Base-by-base conservation (phyloP, 2,113 vertebrate genomes). In the Paradisaea rubra region DNA sequence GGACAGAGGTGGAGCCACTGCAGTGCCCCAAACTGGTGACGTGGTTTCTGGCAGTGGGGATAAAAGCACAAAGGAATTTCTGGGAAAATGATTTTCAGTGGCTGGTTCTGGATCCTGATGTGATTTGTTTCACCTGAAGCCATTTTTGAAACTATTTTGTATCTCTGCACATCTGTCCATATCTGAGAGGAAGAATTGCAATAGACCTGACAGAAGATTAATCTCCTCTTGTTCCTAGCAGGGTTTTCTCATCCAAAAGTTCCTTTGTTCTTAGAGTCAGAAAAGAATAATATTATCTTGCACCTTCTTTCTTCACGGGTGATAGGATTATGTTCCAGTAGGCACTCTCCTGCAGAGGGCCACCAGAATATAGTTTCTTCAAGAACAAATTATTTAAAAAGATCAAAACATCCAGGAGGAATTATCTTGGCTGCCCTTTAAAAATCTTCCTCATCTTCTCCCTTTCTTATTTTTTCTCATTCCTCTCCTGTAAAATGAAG, bases 361-460 rank as follows among this genome's bases (percentile, higher is more conserved):
- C 69, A 88, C 60, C 52, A 90, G 88, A 94, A 90, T 86, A 71
- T 10, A 60, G 31, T 90, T 95, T 81, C 45, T 89, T 88, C 68
- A 95, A 68, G 94, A 94, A 90, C 8, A 88, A 89, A 41, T 88
- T 94, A 77, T 93, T 94, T 88, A 0, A 86, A 94, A 95, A 86
- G 52, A 93, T 95, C 47, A 93, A 95, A 94, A 95, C 41, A 92
- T 95, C n/a, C 30, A 56, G 59, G 52, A 82, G 53, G 63, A 91
- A 72, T 87, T 91, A 69, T 90, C 72, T 94, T 94, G 95, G 81
- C 93, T 93, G 84, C 69, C 65, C 93, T 94, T 96, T 95, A 82
- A 88, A 95, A 94, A 88, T 88, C 21, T 81, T 82, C 65, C 37
- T 92, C 77, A 79, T 95, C 61, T 87, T 91, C 81, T 91, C 81